Evolutionary conservation across 2,113 vertebrate species (phyloP), one percentile per base, ranked within the genome.

Genomic region (Silurus meridionalis): DNA sequence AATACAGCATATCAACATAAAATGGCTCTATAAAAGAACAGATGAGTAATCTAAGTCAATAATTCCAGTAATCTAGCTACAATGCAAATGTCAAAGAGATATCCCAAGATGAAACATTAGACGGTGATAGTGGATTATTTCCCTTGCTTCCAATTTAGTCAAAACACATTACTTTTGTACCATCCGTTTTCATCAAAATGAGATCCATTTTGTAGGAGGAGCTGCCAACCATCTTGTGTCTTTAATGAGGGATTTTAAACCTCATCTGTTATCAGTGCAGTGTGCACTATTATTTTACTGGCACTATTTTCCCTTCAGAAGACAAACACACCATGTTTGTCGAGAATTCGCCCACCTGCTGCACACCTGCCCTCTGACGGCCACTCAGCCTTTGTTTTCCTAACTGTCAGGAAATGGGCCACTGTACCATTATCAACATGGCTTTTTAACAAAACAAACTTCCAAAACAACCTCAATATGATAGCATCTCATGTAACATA

Each of bases 281-380:
- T 87, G 87, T 92, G 91, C 89, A 91, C 90, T 78, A 90, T 93
- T 92, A 89, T 92, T 90, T 88, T 91, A 93, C 93, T 89, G 91
- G 75, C 85, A 82, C 91, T 91, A 91, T 93, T 94, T 94, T 92
- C 89, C 92, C 89, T 89, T 87, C 90, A 88, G 90, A 94, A 93
- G 92, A 94, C 94, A 95, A 95, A 95, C 94, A 95, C 88, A 55
- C 86, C 50, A 89, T 95, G 95, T 95, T 95, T 95, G 92, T 92
- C 83, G 89, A 94, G 93, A 93, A 93, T 92, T 89, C 88, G 90
- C 91, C 92, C 95, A 95, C 94, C 95, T 95, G 95, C 92, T 89
- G 91, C 91, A 93, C 95, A 95, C 95, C 95, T 95, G 95, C 93
- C 93, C 66, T 86, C 85, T 48, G 90, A 91, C 89, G 77, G 83